Conservation (phyloP, 2,888 invertebrate genomes). For the Alloplasta piceator region DNA sequence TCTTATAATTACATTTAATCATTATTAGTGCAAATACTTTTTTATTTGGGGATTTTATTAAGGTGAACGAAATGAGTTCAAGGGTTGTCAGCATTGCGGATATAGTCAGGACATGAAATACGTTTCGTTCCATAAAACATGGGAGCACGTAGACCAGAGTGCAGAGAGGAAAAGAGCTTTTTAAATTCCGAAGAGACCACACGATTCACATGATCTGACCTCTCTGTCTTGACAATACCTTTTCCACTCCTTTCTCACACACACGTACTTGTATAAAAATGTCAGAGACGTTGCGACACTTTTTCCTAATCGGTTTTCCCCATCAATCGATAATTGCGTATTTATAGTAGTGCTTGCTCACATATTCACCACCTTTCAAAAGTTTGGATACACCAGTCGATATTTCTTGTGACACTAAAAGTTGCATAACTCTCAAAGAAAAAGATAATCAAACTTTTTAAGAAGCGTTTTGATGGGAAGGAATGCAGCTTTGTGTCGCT, state of each 20-base stretch:
- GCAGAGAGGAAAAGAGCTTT: conserved; percentile 47
- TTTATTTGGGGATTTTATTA: neutral
- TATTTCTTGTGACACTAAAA: too few relatives aligned
- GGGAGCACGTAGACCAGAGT: conserved; percentile 48
- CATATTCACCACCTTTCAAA: too few relatives aligned
- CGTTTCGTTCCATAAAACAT: conserved; percentile 68
- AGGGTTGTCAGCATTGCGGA: conserved; percentile 34
- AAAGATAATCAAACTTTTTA: too few relatives aligned
- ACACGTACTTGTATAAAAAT: neutral
- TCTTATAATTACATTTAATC: conserved; percentile 6
- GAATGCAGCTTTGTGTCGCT: too few relatives aligned
- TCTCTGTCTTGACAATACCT: conserved; percentile 28
- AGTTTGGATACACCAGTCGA: too few relatives aligned
- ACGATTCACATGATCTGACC: conserved; percentile 30
- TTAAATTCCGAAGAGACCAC: conserved; percentile 58
- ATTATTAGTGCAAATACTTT: conserved; percentile 15
- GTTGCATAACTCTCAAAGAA: too few relatives aligned
- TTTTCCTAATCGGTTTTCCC: too few relatives aligned
- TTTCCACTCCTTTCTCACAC: conserved; percentile 8
- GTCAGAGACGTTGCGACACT: neutral
- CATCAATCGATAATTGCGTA: too few relatives aligned
- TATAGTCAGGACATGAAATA: conserved; percentile 49
- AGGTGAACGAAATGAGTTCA: conserved; percentile 49
- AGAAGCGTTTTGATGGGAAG: too few relatives aligned
- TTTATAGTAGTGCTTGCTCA: too few relatives aligned